A percentile compares a stretch with the other conserved stretches of the same genome.
These are phyloP conservation scores for Pimephales promelas DNA, from an alignment of 2,113 vertebrate species.

Conservation along the genomic window DNA sequence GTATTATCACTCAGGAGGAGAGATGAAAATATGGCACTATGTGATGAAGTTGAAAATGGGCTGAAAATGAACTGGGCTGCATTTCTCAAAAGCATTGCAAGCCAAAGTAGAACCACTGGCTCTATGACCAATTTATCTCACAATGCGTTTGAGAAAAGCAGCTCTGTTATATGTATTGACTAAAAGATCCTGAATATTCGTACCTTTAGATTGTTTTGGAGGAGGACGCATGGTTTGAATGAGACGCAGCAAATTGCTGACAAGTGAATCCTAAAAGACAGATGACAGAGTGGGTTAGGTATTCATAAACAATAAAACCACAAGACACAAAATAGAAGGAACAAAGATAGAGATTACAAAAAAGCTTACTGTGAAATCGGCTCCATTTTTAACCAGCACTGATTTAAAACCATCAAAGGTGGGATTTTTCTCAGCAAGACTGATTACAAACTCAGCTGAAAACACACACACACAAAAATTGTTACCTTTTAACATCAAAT, in stretches of 20 bases:
- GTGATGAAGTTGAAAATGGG: too few relatives aligned
- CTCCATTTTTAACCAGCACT: conserved; percentile 88
- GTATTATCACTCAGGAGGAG: neutral
- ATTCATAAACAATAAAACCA: neutral
- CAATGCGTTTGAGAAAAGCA: too few relatives aligned
- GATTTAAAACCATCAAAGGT: conserved; percentile 88
- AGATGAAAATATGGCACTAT: neutral
- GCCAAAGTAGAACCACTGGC: too few relatives aligned
- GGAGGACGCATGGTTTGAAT: conserved; percentile 97
- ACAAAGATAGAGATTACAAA: neutral
- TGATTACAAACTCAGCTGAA: conserved; percentile 94
- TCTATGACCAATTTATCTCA: too few relatives aligned
- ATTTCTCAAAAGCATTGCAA: too few relatives aligned
- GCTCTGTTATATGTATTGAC: too few relatives aligned
- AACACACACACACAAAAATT: too few relatives aligned
- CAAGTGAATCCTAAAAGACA: conserved; percentile 85
- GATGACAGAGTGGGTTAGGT: neutral
- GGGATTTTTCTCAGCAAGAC: conserved; percentile 88
- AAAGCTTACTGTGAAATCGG: conserved; percentile 89
- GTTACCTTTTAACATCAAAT: neutral
- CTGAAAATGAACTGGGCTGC: neutral
- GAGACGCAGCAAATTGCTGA: conserved; percentile 90
- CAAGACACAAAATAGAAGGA: neutral
- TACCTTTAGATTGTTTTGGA: conserved; percentile 75
- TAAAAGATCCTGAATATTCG: neutral